Evolutionary conservation across 1,140 invertebrate species (phyloP).

Genomic region (Lethrus apterus): DNA sequence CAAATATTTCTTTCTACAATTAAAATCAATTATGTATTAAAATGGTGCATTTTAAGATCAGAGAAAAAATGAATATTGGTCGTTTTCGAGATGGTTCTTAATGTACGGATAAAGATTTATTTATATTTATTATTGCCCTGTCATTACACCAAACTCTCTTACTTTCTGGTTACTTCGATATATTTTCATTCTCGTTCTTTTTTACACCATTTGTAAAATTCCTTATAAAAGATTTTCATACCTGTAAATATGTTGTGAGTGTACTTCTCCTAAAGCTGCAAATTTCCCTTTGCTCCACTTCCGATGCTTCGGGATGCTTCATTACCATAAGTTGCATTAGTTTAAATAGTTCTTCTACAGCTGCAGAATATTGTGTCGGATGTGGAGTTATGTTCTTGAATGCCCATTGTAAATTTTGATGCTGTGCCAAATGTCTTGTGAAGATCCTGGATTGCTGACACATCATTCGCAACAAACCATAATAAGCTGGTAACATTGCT

Average conservation of each 20-base stretch:
- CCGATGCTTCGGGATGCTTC: constrained; percentile 64
- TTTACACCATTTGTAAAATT: too few species aligned
- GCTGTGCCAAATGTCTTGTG: constrained; percentile 75
- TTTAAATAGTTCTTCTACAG: constrained; percentile 86
- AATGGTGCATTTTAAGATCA: too few species aligned
- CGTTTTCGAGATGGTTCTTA: too few species aligned
- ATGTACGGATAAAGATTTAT: too few species aligned
- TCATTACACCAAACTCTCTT: too few species aligned
- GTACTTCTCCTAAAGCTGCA: constrained; percentile 74
- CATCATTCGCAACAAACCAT: constrained; percentile 80
- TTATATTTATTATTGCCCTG: too few species aligned
- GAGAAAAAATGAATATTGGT: too few species aligned
- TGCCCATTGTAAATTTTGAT: constrained; percentile 94
- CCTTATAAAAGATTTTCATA: constrained; percentile 18
- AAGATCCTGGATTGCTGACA: constrained; percentile 80
- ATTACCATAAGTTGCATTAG: constrained; percentile 78
- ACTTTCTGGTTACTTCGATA: too few species aligned
- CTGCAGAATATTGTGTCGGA: constrained; percentile 84
- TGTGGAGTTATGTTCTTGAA: constrained; percentile 93
- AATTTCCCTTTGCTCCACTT: constrained; percentile 74
- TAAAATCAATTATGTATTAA: too few species aligned
- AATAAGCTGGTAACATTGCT: constrained; percentile 90
- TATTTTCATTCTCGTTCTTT: too few species aligned
- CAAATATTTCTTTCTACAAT: too few species aligned
- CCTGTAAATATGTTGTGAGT: constrained; percentile 71